Conservation (phyloP, 1,140 invertebrate genomes). For the Listronotus oregonensis region DNA sequence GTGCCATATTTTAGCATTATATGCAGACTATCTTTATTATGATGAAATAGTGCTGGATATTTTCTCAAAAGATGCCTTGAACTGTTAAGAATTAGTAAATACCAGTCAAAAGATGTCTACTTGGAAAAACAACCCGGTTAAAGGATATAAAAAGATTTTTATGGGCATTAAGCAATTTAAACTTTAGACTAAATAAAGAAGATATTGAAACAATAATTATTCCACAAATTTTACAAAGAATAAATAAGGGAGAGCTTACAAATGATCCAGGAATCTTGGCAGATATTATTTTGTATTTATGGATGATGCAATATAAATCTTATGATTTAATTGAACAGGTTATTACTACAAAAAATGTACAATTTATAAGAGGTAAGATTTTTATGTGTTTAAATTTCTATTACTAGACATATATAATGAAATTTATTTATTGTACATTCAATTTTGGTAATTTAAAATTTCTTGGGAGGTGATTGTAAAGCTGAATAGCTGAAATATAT, state of each 20-base stretch:
- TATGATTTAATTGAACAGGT: constrained; percentile 42
- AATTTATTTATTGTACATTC: too few species aligned
- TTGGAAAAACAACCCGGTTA: constrained; percentile 40
- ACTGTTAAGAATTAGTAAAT: constrained; percentile 34
- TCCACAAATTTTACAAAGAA: constrained; percentile 44
- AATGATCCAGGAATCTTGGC: constrained; percentile 39
- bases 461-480: too few species aligned
- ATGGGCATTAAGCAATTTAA: constrained; percentile 48
- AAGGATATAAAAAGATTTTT: constrained; percentile 54
- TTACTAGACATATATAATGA: too few species aligned
- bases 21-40: constrained; percentile 52
- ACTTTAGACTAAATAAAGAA: constrained; percentile 35
- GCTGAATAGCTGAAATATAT: too few species aligned
- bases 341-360: constrained; percentile 34
- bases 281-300: constrained; percentile 50
- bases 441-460: too few species aligned
- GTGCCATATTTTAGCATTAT: constrained; percentile 52
- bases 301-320: constrained; percentile 50
- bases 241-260: constrained; percentile 40
- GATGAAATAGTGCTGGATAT: constrained; percentile 48
- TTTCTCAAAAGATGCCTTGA: constrained; percentile 41
- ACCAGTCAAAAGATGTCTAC: constrained; percentile 36
- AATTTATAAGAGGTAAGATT: constrained; percentile 33
- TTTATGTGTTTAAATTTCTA: too few species aligned
- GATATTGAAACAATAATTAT: constrained; percentile 43